Conservation (phyloP, 1,140 invertebrate genomes). For the Eulimnadia texana region DNA sequence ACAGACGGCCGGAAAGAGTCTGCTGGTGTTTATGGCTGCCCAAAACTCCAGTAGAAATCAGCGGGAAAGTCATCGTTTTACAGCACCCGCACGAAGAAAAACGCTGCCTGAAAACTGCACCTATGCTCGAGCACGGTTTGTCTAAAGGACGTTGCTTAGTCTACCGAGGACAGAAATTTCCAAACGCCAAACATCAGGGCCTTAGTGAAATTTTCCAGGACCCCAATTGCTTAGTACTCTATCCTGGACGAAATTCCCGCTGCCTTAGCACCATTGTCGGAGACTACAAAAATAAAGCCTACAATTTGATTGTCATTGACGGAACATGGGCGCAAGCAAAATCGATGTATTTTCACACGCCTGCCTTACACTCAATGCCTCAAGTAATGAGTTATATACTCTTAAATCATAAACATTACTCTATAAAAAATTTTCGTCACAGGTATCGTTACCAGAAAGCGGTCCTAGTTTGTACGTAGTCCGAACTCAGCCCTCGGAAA, state of each 20-base stretch:
- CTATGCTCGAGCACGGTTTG: slow-evolving; percentile 66
- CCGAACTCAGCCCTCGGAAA: slow-evolving; percentile 79
- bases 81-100: slow-evolving; percentile 90
- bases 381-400: slow-evolving; percentile 24
- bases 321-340: slow-evolving; percentile 90
- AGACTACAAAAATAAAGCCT: slow-evolving; percentile 29
- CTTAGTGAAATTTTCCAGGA: slow-evolving; percentile 48
- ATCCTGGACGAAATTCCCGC: slow-evolving; percentile 59
- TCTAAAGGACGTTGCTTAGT: slow-evolving; percentile 54
- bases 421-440: slow-evolving; percentile 4
- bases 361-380: slow-evolving; percentile 27
- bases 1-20: slow-evolving; percentile 66
- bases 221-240: slow-evolving; percentile 59
- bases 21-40: slow-evolving; percentile 79
- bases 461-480: slow-evolving; percentile 75
- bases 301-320: slow-evolving; percentile 76
- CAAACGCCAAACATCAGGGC: slow-evolving; percentile 43
- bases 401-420: slow-evolving; percentile 2
- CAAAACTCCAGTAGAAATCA: slow-evolving; percentile 43
- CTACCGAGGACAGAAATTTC: slow-evolving; percentile 74
- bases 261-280: slow-evolving; percentile 36
- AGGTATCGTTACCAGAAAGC: slow-evolving; percentile 57
- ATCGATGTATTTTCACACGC: slow-evolving; percentile 32
- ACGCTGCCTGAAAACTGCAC: slow-evolving; percentile 68
- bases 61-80: slow-evolving; percentile 58